phyloP scores from a whole-genome alignment of 2,888 invertebrate species.

The Melanostoma scalare region DNA sequence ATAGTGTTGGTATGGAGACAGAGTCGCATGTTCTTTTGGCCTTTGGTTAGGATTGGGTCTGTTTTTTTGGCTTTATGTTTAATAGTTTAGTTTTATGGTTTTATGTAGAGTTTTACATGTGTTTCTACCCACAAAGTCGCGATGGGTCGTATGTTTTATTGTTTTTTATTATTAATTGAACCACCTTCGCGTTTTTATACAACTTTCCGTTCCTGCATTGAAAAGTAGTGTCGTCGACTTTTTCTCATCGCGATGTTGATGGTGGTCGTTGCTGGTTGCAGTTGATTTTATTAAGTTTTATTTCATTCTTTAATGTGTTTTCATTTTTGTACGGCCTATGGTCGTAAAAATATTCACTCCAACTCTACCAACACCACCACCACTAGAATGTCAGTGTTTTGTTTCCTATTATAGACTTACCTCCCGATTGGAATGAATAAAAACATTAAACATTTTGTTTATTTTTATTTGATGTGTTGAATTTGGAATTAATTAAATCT shows the following conservation, averaged over 20 bases:
- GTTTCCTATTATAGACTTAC: constrained; percentile 23
- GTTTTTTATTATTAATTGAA: constrained; percentile 71
- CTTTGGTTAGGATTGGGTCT: constrained; percentile 9
- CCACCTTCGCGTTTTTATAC: constrained; percentile 64
- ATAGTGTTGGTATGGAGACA: background rate
- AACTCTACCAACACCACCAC: background rate
- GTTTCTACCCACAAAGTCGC: constrained; percentile 27
- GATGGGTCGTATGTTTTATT: constrained; percentile 55
- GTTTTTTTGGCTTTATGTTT: constrained; percentile 22
- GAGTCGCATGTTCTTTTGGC: background rate
- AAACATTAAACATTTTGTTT: constrained; percentile 62
- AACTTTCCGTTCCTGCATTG: constrained; percentile 14
- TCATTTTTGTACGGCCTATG: constrained; percentile 38
- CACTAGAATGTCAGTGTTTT: constrained; percentile 19
- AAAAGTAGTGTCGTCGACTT: constrained; percentile 3
- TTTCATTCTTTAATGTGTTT: constrained; percentile 26
- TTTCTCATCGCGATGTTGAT: constrained; percentile 41
- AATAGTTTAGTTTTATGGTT: constrained; percentile 50
- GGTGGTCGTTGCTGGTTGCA: constrained; percentile 51
- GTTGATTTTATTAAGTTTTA: constrained; percentile 58
- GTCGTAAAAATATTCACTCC: constrained; percentile 51
- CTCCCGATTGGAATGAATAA: constrained; percentile 41
- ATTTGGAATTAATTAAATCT: constrained; percentile 35
- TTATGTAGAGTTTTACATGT: constrained; percentile 57
- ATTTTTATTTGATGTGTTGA: constrained; percentile 18